A percentile compares a stretch with the other conserved stretches of the same genome.
phyloP scores from a whole-genome alignment of 2,113 vertebrate genomes.

The Chloroceryle aenea region DNA sequence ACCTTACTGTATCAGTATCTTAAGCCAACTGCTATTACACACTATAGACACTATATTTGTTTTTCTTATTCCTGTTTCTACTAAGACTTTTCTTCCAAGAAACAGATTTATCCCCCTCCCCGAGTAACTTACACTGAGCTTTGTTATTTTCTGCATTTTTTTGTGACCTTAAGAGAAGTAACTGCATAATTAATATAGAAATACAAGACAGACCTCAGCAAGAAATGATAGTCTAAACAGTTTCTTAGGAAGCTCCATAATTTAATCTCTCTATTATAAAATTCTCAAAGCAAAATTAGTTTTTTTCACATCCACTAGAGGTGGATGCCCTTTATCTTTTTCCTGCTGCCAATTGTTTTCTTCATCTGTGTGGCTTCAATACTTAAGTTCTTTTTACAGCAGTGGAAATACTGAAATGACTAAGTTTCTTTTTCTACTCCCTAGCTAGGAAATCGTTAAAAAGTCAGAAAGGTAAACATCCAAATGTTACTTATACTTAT shows the following conservation, averaged over 20 bases:
- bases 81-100: neutral
- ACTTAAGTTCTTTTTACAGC: neutral
- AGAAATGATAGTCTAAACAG: neutral
- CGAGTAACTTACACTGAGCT: neutral
- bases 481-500: neutral
- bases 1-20: neutral
- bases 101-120: neutral
- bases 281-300: neutral
- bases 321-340: neutral
- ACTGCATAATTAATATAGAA: conserved; percentile 2
- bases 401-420: neutral
- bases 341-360: conserved; percentile 1
- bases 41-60: neutral
- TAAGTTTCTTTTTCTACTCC: neutral
- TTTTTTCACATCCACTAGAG: neutral
- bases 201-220: neutral
- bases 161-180: neutral
- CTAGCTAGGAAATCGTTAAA: neutral
- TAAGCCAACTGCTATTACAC: neutral
- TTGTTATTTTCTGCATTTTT: neutral
- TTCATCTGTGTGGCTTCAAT: neutral
- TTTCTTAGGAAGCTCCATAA: neutral
- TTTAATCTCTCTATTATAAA: neutral
- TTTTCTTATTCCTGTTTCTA: neutral
- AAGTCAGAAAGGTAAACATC: neutral